Percentiles rank a stretch among this genome's conserved stretches.
Evolutionary conservation across 2,797 vertebrate genomes (phyloP).

Genomic region (Pipistrellus pipistrellus): DNA sequence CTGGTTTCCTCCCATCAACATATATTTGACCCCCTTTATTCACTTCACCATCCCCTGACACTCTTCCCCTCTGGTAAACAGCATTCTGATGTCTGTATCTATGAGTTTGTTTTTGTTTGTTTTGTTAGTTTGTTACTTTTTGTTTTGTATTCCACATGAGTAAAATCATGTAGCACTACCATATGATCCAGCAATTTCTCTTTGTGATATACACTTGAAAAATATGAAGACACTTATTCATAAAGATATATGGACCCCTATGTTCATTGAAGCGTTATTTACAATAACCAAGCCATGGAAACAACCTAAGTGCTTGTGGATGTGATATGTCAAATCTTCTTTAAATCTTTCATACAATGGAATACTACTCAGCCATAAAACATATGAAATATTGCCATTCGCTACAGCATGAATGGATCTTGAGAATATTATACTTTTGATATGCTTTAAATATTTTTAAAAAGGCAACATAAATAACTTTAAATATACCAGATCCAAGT

Average conservation of each 20-base stretch:
- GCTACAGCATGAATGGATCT: not conserved
- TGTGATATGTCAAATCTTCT: not conserved
- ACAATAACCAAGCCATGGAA: not conserved
- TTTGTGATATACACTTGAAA: not conserved
- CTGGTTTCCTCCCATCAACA: not conserved
- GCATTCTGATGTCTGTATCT: not conserved
- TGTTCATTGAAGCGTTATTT: not conserved
- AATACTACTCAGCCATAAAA: not conserved
- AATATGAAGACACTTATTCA: not conserved
- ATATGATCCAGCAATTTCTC: not conserved
- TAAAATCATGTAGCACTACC: not conserved
- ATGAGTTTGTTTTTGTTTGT: not conserved
- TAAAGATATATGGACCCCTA: not conserved
- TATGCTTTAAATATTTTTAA: conserved; percentile 16
- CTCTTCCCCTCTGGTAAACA: not conserved
- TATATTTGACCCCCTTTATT: not conserved
- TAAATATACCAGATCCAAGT: not conserved
- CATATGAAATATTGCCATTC: not conserved
- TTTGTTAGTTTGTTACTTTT: not conserved
- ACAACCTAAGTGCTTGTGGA: not conserved
- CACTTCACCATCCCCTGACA: too few relatives aligned
- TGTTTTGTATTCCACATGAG: not conserved
- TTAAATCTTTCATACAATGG: not conserved
- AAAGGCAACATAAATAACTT: conserved; percentile 47
- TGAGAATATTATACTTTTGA: not conserved